phyloP scores from a whole-genome alignment of 2,113 vertebrate species.

The Percopsis transmontana region DNA sequence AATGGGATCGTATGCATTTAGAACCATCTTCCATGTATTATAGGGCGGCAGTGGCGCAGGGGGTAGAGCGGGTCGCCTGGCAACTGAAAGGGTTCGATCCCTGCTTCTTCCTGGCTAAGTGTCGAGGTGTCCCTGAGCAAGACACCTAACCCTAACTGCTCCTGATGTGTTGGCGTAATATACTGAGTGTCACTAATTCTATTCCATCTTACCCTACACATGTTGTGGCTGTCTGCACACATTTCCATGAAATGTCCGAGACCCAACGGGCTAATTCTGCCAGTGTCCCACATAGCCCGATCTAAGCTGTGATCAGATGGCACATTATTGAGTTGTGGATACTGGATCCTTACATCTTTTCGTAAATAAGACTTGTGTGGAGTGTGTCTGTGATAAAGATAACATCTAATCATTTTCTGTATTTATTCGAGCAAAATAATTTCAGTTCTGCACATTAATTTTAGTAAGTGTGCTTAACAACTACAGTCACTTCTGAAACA shows the following conservation, averaged over 20 bases:
- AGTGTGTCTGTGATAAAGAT: constrained; percentile 13
- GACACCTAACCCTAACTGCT: too few relatives aligned
- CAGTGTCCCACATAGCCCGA: constrained; percentile 22
- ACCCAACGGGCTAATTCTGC: constrained; percentile 1
- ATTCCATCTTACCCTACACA: not conserved
- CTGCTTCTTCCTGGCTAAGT: too few relatives aligned
- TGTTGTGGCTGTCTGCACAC: constrained; percentile 22
- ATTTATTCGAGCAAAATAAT: too few relatives aligned
- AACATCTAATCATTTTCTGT: constrained; percentile 32
- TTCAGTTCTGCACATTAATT: too few relatives aligned
- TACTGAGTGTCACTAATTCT: too few relatives aligned
- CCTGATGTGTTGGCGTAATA: too few relatives aligned
- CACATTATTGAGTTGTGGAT: constrained; percentile 26
- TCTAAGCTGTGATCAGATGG: constrained; percentile 6
- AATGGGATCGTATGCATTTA: constrained; percentile 74
- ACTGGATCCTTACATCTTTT: constrained; percentile 15
- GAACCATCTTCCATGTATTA: constrained; percentile 76
- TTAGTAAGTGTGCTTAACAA: too few relatives aligned
- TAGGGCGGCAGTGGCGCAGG: constrained; percentile 70
- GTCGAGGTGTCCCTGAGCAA: too few relatives aligned
- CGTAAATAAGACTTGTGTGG: constrained; percentile 12
- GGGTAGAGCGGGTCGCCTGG: too few relatives aligned
- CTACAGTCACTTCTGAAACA: too few relatives aligned
- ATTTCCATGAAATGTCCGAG: constrained; percentile 25
- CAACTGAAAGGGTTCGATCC: too few relatives aligned